Conservation (phyloP, 2,113 vertebrate species). For the Herpetotheres cachinnans region DNA sequence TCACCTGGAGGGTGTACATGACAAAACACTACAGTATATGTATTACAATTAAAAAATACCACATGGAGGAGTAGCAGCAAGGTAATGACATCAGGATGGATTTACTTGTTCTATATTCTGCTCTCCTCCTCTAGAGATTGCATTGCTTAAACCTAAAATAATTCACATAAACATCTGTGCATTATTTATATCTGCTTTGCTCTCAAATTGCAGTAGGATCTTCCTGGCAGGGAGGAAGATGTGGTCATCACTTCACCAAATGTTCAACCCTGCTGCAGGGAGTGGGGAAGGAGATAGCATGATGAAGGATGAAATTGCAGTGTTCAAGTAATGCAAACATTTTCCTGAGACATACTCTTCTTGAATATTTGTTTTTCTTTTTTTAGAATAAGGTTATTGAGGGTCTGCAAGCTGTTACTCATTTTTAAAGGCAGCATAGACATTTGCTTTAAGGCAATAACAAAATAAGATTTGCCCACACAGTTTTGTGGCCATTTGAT, state of each 20-base stretch:
- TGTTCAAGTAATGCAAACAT: neutral
- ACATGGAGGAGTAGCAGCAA: neutral
- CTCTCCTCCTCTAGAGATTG: neutral
- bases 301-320: neutral
- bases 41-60: neutral
- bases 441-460: neutral
- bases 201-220: neutral
- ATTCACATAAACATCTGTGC: neutral
- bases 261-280: neutral
- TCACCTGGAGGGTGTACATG: neutral
- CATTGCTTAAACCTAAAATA: neutral
- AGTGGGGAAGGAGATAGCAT: neutral
- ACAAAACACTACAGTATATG: neutral
- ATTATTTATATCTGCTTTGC: neutral
- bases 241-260: neutral
- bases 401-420: neutral
- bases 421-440: neutral
- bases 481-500: neutral
- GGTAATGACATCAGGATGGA: neutral
- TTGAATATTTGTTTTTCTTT: neutral
- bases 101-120: neutral
- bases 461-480: neutral
- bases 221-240: neutral
- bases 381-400: neutral
- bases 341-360: neutral